phyloP scores from a whole-genome alignment of 2,113 vertebrate species.

The Cinclus mexicanus region DNA sequence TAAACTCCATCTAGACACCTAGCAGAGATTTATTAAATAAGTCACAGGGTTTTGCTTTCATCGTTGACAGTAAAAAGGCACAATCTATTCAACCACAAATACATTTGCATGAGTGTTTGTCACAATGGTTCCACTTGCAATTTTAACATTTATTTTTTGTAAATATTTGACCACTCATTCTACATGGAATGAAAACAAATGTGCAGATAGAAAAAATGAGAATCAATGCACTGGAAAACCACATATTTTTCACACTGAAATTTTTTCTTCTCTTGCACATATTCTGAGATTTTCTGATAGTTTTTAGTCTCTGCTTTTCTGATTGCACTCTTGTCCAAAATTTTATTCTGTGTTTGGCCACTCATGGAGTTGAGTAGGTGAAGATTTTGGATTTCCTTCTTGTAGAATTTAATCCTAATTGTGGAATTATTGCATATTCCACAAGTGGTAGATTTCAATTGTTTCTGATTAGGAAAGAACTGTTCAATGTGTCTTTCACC shows the following conservation, averaged over 20 bases:
- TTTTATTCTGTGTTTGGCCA: background rate
- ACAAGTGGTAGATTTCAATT: background rate
- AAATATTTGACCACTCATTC: background rate
- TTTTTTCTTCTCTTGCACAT: background rate
- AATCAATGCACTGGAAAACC: background rate
- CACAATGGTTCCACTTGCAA: background rate
- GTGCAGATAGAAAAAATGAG: background rate
- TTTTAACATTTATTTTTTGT: background rate
- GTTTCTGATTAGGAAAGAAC: background rate
- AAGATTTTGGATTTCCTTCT: background rate
- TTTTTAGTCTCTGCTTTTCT: background rate
- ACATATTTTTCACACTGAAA: background rate
- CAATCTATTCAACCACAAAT: background rate
- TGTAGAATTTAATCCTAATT: background rate
- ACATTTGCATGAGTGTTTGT: background rate
- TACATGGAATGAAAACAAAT: background rate
- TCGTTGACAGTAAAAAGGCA: background rate
- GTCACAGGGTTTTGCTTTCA: background rate
- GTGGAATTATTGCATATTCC: background rate
- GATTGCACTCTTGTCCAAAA: background rate
- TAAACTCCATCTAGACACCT: background rate
- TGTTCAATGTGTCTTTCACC: background rate
- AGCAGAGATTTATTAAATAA: conserved; percentile 1
- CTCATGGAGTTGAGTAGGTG: background rate
- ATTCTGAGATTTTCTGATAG: background rate